phyloP scores from a whole-genome alignment of 2,113 vertebrate species.

The Bubo blakistoni region DNA sequence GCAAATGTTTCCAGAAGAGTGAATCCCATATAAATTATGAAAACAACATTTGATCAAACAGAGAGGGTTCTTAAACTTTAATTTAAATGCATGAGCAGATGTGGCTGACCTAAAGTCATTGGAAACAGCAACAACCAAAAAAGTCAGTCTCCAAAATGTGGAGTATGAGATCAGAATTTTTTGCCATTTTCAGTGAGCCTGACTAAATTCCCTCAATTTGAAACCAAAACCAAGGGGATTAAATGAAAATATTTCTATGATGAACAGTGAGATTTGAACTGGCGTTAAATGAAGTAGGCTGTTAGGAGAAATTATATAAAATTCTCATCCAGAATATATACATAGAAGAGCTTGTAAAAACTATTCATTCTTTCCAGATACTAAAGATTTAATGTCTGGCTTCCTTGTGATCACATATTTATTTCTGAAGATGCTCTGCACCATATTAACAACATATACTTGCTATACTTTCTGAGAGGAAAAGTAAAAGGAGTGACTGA shows the following conservation, averaged over 20 bases:
- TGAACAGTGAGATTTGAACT: background rate
- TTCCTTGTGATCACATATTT: background rate
- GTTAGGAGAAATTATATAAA: background rate
- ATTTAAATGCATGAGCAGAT: slow-evolving; percentile 71
- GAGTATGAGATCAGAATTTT: background rate
- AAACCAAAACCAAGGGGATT: background rate
- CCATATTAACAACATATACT: background rate
- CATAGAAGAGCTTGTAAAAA: background rate
- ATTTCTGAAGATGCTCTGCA: background rate
- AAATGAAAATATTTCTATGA: background rate
- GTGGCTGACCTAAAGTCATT: slow-evolving; percentile 27
- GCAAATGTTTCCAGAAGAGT: slow-evolving; percentile 40
- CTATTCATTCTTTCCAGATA: background rate
- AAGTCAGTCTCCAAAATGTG: background rate
- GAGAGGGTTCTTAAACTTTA: slow-evolving; percentile 52
- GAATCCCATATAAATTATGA: slow-evolving; percentile 44
- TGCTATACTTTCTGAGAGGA: background rate
- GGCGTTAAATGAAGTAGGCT: background rate
- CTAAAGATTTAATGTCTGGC: background rate
- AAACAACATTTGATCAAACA: slow-evolving; percentile 53
- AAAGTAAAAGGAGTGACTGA: background rate
- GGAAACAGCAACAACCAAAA: background rate
- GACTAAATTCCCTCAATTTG: background rate
- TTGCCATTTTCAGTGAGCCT: background rate
- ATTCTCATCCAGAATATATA: background rate